A percentile compares a stretch with the other conserved stretches of the same genome.
phyloP scores from a whole-genome alignment of 37 sponge, comb jelly and placozoan species.

The Diacarnus erythraeanus region DNA sequence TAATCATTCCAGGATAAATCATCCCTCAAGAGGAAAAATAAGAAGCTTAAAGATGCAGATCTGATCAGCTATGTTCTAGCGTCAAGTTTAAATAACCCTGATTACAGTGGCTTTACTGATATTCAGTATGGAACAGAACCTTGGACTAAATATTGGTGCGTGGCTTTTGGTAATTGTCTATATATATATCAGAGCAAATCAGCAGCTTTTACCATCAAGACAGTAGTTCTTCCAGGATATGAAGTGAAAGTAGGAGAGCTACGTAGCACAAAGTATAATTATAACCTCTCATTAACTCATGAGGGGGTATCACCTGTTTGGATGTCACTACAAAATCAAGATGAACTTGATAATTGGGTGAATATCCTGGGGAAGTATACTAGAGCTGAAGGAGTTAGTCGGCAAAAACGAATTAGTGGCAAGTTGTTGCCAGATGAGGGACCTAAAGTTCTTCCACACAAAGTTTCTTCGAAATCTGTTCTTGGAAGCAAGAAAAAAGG shows the following conservation, averaged over 20 bases:
- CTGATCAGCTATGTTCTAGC: constrained; percentile 49
- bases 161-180: constrained; percentile 39
- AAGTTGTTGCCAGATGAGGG: constrained; percentile 6
- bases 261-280: constrained; percentile 2
- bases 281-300: constrained; percentile 28
- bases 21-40: constrained; percentile 6
- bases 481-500: constrained; percentile 17
- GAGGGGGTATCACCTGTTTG: constrained; percentile 15
- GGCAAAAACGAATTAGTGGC: not conserved
- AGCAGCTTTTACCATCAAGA: constrained; percentile 27
- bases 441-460: not conserved
- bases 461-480: not conserved
- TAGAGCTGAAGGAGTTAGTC: constrained; percentile 8
- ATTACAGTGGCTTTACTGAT: constrained; percentile 37
- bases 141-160: constrained; percentile 67
- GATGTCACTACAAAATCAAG: constrained; percentile 29
- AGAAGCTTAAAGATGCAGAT: constrained; percentile 21
- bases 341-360: constrained; percentile 51
- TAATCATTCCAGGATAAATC: constrained; percentile 2
- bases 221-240: constrained; percentile 53
- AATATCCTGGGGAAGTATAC: constrained; percentile 43
- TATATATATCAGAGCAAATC: constrained; percentile 59
- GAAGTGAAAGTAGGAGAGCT: constrained; percentile 13
- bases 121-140: constrained; percentile 39
- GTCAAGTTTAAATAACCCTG: constrained; percentile 2